These are phyloP conservation scores for Chrysolina americana DNA, from an alignment of 2,888 invertebrate species.

Conservation along the genomic window DNA sequence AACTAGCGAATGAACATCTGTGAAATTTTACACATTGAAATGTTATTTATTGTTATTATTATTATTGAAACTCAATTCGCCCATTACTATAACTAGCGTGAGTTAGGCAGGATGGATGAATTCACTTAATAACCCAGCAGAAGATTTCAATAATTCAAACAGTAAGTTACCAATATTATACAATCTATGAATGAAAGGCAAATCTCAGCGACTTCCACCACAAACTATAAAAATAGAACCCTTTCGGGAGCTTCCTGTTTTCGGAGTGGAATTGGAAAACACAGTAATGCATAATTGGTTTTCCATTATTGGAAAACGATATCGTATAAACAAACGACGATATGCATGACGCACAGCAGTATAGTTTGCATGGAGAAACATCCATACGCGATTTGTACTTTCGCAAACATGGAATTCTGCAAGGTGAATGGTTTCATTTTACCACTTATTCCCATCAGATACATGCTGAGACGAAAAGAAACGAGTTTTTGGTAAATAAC, in stretches of 20 bases:
- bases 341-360: background rate
- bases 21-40: no score
- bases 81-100: no score
- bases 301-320: conserved; percentile 8
- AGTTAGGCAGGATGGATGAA: no score
- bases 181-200: background rate
- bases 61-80: no score
- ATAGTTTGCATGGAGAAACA: conserved; percentile 9
- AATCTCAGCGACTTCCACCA: background rate
- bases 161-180: no score
- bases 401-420: background rate
- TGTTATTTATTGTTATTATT: no score
- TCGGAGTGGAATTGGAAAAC: conserved; percentile 3
- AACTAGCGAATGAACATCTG: no score
- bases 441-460: background rate
- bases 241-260: conserved; percentile 9
- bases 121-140: background rate
- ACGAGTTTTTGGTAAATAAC: background rate
- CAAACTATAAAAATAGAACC: conserved; percentile 15
- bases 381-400: background rate
- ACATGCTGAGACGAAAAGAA: background rate
- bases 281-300: conserved; percentile 12
- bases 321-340: background rate
- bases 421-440: background rate
- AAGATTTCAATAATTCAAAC: background rate